Base-by-base conservation (phyloP, 2,888 invertebrate genomes). In the Drosophila greeni region DNA sequence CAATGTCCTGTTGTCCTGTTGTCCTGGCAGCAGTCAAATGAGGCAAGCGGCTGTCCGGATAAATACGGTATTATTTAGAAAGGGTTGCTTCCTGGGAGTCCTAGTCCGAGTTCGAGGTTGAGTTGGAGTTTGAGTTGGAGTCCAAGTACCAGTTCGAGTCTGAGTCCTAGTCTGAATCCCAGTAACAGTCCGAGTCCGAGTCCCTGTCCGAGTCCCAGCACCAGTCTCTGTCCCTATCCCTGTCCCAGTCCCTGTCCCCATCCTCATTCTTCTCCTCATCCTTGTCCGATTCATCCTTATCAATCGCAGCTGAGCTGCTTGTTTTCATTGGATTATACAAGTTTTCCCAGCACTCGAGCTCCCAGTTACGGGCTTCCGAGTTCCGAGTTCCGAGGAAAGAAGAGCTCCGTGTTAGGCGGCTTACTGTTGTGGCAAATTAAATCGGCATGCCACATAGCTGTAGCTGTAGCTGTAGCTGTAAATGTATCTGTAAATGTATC, bases 261-360 rank as follows among this genome's bases (percentile, higher is more conserved):
- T n/a, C n/a, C n/a, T n/a, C n/a, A n/a, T n/a, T n/a, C n/a, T n/a
- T n/a, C n/a, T n/a, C n/a, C n/a, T n/a, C n/a, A 14, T 53, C 42
- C n/a, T n/a, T 16, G 31, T 18, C 29, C 3, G 43, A 37, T 11
- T 55, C 52, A 66, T 36, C 60, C 72, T 60, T 75, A 77, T 77
- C 81, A 77, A 75, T 80, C 65, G 66, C 72, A 73, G 61, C 70
- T 80, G 81, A 72, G 78, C 81, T 77, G 77, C 66, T 70, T 77
- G 78, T 72, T 75, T 77, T 80, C 75, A 73, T 75, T 72, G 81
- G 81, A 77, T 81, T 77, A 73, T 55, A 59, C 77, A 75, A 73
- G 81, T 77, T 77, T 70, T 55, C 40, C 53, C 53, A 61, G 66
- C 72, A 31, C 59, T 53, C 29, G 49, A 55, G 58, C 59, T 66